Evolutionary conservation across 2,888 invertebrate species (phyloP).

Genomic region (Lasiommata megera): DNA sequence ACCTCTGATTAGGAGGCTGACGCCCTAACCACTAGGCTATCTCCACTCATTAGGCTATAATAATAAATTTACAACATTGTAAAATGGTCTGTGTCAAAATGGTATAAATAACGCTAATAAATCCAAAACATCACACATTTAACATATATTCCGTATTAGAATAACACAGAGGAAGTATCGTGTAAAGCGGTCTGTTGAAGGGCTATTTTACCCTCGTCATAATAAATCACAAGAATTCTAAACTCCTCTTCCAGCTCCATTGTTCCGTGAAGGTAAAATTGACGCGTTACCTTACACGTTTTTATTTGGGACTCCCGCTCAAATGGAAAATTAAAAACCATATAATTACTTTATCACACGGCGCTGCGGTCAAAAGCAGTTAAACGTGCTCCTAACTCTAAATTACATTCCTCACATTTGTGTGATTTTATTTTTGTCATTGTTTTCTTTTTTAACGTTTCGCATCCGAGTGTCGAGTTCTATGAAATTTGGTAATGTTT

Average conservation of each 20-base stretch:
- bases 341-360: slow-evolving; percentile 67
- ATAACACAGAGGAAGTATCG: slow-evolving; percentile 1
- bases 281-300: slow-evolving; percentile 64
- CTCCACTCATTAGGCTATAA: too few relatives aligned
- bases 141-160: not conserved
- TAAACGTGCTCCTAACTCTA: slow-evolving; percentile 65
- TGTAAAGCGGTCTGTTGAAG: slow-evolving; percentile 10
- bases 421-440: slow-evolving; percentile 25
- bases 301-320: slow-evolving; percentile 62
- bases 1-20: too few relatives aligned
- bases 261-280: slow-evolving; percentile 63
- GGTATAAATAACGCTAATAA: too few relatives aligned
- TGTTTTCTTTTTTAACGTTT: not conserved
- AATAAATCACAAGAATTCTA: slow-evolving; percentile 22
- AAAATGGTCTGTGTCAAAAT: too few relatives aligned
- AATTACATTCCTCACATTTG: slow-evolving; percentile 66
- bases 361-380: slow-evolving; percentile 59
- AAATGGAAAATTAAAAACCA: slow-evolving; percentile 63
- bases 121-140: not conserved
- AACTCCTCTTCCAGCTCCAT: slow-evolving; percentile 45
- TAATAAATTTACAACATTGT: too few relatives aligned
- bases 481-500: too few relatives aligned
- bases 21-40: too few relatives aligned
- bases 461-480: not conserved
- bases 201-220: slow-evolving; percentile 15